Percentiles rank a stretch among this genome's conserved stretches.
Evolutionary conservation across 2,113 vertebrate species (phyloP).

Genomic region (Capreolus pygargus): DNA sequence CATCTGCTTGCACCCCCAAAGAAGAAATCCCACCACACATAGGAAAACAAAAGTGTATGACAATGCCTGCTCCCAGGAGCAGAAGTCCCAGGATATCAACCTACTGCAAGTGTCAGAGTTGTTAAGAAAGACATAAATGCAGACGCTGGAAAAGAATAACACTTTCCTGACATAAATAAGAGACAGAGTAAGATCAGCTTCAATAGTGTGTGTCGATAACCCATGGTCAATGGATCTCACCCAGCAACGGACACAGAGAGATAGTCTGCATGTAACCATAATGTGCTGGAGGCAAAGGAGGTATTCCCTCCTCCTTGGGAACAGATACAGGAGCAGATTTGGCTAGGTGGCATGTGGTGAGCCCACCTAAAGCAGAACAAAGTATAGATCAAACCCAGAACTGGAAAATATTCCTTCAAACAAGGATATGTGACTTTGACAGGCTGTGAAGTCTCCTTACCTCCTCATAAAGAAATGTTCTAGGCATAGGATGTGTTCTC

Average conservation of each 20-base stretch:
- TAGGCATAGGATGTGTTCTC: background rate
- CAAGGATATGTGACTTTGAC: background rate
- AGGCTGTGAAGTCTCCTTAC: background rate
- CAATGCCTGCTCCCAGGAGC: accelerated
- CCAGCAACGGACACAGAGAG: background rate
- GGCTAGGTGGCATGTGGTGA: too few species aligned
- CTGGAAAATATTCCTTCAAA: background rate
- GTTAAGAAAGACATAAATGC: background rate
- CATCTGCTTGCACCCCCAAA: background rate
- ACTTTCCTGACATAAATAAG: background rate
- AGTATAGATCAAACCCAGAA: background rate
- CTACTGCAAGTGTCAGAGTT: too few species aligned
- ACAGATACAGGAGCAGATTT: background rate
- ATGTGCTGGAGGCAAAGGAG: background rate
- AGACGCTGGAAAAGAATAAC: background rate
- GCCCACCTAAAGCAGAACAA: background rate
- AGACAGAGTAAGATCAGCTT: background rate
- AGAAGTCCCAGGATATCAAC: background rate
- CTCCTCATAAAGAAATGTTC: background rate
- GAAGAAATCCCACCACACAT: accelerated
- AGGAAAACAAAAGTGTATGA: background rate
- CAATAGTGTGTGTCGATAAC: accelerated
- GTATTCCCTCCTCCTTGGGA: background rate
- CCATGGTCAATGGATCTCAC: background rate
- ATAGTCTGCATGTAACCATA: background rate